Evolutionary conservation across 2,888 invertebrate genomes (phyloP), one percentile per base, ranked within the genome.

Genomic region (Pogonocherus hispidulus): DNA sequence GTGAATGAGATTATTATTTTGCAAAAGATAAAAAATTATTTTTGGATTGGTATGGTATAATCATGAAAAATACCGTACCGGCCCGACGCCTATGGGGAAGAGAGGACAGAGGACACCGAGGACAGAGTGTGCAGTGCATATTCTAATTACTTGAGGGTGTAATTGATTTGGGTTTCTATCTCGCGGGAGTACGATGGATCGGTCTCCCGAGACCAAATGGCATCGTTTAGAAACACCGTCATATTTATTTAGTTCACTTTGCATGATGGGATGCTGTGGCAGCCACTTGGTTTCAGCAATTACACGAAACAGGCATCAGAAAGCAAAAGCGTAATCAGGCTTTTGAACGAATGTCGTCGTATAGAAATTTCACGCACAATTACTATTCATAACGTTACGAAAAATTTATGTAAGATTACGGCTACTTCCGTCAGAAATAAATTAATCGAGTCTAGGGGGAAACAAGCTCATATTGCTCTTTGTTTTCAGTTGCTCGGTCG

Each of bases 121-220:
- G 47, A 59, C 63, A 44, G 49, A 60, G 65, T 51, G 47, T 46
- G 59, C 46, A 59, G 71, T 74, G 78, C 77, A 80, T 79, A 80
- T 80, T 79, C 78, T 80, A 80, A 80, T 80, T 79, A 80, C 78
- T 80, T 72, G 75, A 62, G 74, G 76, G 72, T 73, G 78, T 79
- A 80, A 80, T 80, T 79, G 80, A 80, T 80, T 79, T 77, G 78
- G 77, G 78, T 79, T 74, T 76, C 75, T 71, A 69, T 71, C 76
- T 78, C 80, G 69, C 72, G 74, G 68, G 76, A 77, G 70, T 69
- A 79, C 71, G 76, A 79, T 79, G 79, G 79, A 79, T 79, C 68
- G 77, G 73, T 76, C 79, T 76, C 79, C 18, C 27, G 79, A 72
- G 79, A 77, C 63, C 63, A 72, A 73, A 72, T 73, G 73, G 72